Percentiles rank a stretch among this genome's conserved stretches.
Conservation (phyloP, 2,797 vertebrate species). For the Zenarchopterus dispar region DNA sequence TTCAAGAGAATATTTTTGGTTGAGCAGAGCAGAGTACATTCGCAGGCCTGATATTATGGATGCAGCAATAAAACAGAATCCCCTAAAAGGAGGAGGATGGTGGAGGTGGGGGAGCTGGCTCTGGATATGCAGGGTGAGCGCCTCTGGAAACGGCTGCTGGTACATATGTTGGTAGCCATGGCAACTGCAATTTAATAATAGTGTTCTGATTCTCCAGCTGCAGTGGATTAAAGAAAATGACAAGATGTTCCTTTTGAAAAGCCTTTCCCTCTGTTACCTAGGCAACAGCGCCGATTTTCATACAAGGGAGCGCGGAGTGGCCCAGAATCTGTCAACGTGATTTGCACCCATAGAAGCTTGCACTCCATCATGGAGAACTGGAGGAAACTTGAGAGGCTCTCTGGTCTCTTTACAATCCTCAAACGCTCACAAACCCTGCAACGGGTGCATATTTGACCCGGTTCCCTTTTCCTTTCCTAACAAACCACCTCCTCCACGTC, state of each 20-base stretch:
- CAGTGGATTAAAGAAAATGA: slow-evolving; percentile 99
- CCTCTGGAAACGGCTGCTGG: slow-evolving; percentile 88
- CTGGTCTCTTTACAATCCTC: slow-evolving; percentile 63
- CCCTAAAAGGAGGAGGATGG: slow-evolving; percentile 58
- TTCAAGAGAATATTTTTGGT: slow-evolving; percentile 41
- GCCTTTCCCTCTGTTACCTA: slow-evolving; percentile 88
- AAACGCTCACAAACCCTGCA: slow-evolving; percentile 61
- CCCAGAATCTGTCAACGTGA: slow-evolving; percentile 89
- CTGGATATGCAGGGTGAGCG: slow-evolving; percentile 68
- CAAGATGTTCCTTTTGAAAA: slow-evolving; percentile 99
- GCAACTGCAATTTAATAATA: slow-evolving; percentile 99
- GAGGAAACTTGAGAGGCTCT: slow-evolving; percentile 75
- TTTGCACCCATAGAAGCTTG: slow-evolving; percentile 82
- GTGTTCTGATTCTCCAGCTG: slow-evolving; percentile 96
- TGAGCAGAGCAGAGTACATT: slow-evolving; percentile 50
- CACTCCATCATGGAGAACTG: slow-evolving; percentile 78
- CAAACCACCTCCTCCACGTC: slow-evolving; percentile 34
- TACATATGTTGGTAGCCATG: slow-evolving; percentile 95
- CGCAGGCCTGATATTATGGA: slow-evolving; percentile 70
- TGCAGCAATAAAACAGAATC: slow-evolving; percentile 78
- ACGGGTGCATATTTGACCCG: slow-evolving; percentile 58
- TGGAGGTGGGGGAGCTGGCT: slow-evolving; percentile 44
- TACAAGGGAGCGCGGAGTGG: slow-evolving; percentile 85
- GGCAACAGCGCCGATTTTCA: slow-evolving; percentile 90
- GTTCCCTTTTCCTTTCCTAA: slow-evolving; percentile 10